Base-by-base conservation (phyloP, 2,113 vertebrate genomes). In the Passer domesticus region DNA sequence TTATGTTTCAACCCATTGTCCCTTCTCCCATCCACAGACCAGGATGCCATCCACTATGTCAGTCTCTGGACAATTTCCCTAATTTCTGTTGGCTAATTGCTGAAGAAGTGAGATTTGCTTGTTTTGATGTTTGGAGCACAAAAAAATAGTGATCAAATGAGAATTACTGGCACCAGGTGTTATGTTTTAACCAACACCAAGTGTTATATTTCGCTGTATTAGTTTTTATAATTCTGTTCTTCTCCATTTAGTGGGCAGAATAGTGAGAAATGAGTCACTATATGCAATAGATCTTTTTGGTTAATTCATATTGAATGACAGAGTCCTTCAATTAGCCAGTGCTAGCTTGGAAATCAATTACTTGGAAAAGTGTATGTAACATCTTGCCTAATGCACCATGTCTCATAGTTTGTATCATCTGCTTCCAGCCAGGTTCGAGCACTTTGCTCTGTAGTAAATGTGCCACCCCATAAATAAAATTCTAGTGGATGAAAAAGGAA, bases 11-110 rank as follows among this genome's bases (percentile, higher is more conserved):
- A 23, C 12, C 11, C 1, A 0, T 37, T 39, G 20, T n/a, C 21
- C 2, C 7, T 53, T 60, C 24, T n/a, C 24, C n/a, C 9, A 35
- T 39, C 24, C 30, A 49, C 0, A 0, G n/a, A 23, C 21, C 47
- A 30, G 10, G 9, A 41, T 69, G 47, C 11, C 25, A 35, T 47
- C 16, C 21, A 8, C 30, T 53, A 30, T 5, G 9, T 47, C 14
- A 11, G 7, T 43, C 52, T 77, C 31, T 53, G 31, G 13, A 41
- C 22, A 46, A 3, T 76, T 85, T 92, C 49, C 63, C 46, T 47
- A 37, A 16, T 12, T 70, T 83, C 55, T 74, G 43, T 53, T 58
- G 76, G 13, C 35, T 83, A 62, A 52, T 50, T 80, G 25, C 63
- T 80, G 70, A 69, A 76, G 14, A 87, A 86, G 25, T 70, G 59